A percentile compares a stretch with the other conserved stretches of the same genome.
These are phyloP conservation scores for Myrmophylax atrothorax DNA, from an alignment of 2,113 vertebrate species.

Conservation along the genomic window DNA sequence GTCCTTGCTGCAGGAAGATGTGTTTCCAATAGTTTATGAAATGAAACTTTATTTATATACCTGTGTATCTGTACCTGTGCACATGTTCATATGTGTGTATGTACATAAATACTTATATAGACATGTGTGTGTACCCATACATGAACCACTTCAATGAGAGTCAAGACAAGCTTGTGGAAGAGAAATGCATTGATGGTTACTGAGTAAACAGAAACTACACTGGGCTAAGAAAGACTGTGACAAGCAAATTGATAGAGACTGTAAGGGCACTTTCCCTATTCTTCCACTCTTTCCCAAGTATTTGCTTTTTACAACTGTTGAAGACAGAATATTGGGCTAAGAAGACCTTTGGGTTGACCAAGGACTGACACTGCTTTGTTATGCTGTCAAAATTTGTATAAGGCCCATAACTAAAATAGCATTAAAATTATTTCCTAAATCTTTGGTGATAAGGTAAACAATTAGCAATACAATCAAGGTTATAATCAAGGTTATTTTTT, in stretches of 20 bases:
- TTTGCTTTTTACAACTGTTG: not conserved
- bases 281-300: not conserved
- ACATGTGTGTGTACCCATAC: not conserved
- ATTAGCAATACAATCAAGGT: not conserved
- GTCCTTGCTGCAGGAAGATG: not conserved
- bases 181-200: not conserved
- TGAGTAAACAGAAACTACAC: not conserved
- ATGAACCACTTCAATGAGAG: not conserved
- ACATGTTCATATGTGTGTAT: not conserved
- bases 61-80: accelerated
- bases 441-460: not conserved
- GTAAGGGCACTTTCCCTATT: not conserved
- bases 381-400: not conserved
- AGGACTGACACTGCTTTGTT: not conserved
- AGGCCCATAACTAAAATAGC: not conserved
- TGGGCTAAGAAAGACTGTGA: not conserved
- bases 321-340: not conserved
- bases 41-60: not conserved
- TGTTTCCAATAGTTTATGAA: not conserved
- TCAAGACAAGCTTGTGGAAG: not conserved
- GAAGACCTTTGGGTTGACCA: not conserved
- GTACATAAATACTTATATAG: not conserved
- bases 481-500: not conserved
- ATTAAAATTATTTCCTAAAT: not conserved
- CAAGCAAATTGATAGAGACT: not conserved